phyloP scores from a whole-genome alignment of 2,113 vertebrate species.

The Oceanodroma tethys region DNA sequence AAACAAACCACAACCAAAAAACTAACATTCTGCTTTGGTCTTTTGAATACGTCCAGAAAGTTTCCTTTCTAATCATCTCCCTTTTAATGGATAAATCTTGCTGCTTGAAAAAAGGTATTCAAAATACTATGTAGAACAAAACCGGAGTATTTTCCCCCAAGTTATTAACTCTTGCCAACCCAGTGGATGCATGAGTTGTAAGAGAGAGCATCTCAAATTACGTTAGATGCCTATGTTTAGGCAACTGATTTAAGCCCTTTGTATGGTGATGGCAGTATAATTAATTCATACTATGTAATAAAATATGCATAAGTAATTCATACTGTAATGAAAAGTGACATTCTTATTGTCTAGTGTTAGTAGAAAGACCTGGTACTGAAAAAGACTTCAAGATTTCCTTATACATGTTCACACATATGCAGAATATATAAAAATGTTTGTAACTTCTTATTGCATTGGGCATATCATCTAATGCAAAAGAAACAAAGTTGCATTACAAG shows the following conservation, averaged over 20 bases:
- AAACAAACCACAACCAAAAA: too few relatives aligned
- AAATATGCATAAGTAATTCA: conserved; percentile 55
- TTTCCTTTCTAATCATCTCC: not conserved
- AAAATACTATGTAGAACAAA: not conserved
- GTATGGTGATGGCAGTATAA: conserved; percentile 2
- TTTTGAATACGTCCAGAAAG: not conserved
- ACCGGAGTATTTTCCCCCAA: not conserved
- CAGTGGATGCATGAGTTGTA: not conserved
- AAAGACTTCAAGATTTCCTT: not conserved
- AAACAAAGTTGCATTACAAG: not conserved
- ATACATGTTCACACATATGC: not conserved
- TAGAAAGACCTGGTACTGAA: not conserved
- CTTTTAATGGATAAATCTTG: not conserved
- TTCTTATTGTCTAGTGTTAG: not conserved
- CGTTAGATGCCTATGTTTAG: not conserved
- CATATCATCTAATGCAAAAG: not conserved
- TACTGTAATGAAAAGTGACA: conserved; percentile 21
- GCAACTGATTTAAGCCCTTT: not conserved
- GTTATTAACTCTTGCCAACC: not conserved
- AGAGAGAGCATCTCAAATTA: not conserved
- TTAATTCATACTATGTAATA: conserved; percentile 46
- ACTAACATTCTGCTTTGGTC: not conserved
- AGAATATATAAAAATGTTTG: not conserved
- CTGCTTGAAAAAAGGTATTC: not conserved
- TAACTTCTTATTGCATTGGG: not conserved